Conservation (phyloP, 2,113 vertebrate genomes). For the Eptesicus fuscus region DNA sequence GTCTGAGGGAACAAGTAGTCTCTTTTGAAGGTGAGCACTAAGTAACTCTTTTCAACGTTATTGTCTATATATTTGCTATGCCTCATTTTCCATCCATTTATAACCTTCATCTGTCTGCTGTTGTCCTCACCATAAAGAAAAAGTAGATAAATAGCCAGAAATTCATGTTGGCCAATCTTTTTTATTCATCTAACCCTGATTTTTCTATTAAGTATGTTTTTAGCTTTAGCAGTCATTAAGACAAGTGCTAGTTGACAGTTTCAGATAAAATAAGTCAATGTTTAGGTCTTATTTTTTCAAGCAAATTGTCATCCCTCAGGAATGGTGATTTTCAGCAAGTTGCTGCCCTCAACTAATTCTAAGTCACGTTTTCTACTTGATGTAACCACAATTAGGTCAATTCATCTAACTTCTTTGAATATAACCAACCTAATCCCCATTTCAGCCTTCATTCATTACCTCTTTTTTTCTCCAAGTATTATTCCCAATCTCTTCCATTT, state of each 20-base stretch:
- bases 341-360: not conserved
- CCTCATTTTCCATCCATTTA: constrained; percentile 4
- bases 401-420: not conserved
- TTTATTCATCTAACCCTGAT: not conserved
- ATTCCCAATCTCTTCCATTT: not conserved
- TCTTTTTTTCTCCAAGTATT: not conserved
- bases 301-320: not conserved
- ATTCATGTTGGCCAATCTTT: not conserved
- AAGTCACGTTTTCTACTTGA: not conserved
- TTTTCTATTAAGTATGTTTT: constrained; percentile 20
- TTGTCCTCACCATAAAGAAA: constrained; percentile 16
- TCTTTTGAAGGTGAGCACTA: constrained; percentile 11
- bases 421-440: not conserved
- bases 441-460: not conserved
- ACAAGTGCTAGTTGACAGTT: constrained; percentile 11
- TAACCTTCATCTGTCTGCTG: not conserved
- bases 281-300: not conserved
- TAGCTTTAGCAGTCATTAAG: not conserved
- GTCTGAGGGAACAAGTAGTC: not conserved
- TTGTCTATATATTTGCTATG: not conserved
- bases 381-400: not conserved
- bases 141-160: constrained; percentile 9
- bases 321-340: not conserved
- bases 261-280: not conserved
- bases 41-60: not conserved